Base-by-base conservation (phyloP, 2,888 invertebrate genomes). In the Alsophila aescularia region DNA sequence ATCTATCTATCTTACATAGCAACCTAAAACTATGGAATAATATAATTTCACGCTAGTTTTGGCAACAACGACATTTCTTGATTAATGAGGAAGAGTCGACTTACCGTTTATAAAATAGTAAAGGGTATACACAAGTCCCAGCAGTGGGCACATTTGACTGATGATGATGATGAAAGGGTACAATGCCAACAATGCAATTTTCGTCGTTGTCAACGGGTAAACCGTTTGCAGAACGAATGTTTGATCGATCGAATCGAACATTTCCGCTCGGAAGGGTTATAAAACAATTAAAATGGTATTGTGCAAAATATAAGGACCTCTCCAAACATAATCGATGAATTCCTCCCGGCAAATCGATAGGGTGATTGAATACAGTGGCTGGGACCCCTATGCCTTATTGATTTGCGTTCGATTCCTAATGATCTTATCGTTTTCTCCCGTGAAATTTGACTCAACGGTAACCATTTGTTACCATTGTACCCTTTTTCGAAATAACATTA, bases 221-320 rank as follows among this genome's bases (percentile, higher is more conserved):
- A 55, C 54, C 60, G 52, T 75, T 75, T 64, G 79, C 75, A 75
- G 81, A 90, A 85, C 90, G 72, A 90, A 90, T 84, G 61, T 72
- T 75, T 88, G 89, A 91, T 88, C 53, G 83, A 90, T 90, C 69
- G 72, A 75, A 67, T 77, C 72, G 70, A 72, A 74, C 62, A 75
- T 81, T 82, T 79, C 72, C 74, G 75, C 70, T 68, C 65, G 72
- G 70, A 78, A 83, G 83, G 83, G 78, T 53, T 60, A 67, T 76
- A 81, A 83, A 87, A 86, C 87, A 88, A 89, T 87, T 86, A 85
- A 77, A 77, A 75, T 59, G 45, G 75, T 70, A 77, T 85, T 85
- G 86, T 83, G 73, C 77, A 75, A 83, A 80, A 75, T 76, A 74
- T 69, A 51, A 50, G 50, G 69, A 70, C 71, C 72, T 76, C 74